Evolutionary conservation across 2,888 invertebrate species (phyloP).

Genomic region (Meiosimyza decipiens): DNA sequence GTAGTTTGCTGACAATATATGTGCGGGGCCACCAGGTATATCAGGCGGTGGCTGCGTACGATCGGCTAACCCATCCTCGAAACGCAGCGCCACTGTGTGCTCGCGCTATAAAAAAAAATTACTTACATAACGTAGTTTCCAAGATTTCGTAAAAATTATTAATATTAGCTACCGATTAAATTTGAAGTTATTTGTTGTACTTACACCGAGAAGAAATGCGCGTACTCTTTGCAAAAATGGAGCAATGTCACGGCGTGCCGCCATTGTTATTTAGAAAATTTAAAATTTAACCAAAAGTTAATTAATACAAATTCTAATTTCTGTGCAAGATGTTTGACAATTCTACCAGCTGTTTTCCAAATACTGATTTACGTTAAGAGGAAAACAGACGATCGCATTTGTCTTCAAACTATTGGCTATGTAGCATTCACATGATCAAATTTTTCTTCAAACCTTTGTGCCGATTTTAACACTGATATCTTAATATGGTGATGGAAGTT

Average conservation of each 20-base stretch:
- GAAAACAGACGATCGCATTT: no score
- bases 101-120: constrained; percentile 68
- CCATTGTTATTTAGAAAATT: constrained; percentile 50
- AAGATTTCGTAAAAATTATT: constrained; percentile 24
- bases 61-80: constrained; percentile 73
- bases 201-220: constrained; percentile 76
- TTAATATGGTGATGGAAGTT: no score
- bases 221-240: constrained; percentile 73
- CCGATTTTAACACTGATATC: no score
- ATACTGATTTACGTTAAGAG: not conserved
- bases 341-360: constrained; percentile 21
- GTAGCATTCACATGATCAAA: no score
- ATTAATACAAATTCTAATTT: not conserved
- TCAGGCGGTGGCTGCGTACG: constrained; percentile 85
- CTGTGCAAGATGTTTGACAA: constrained; percentile 13
- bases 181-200: constrained; percentile 46
- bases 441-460: no score
- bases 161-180: constrained; percentile 35
- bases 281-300: constrained; percentile 41
- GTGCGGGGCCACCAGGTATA: constrained; percentile 84
- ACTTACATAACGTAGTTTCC: constrained; percentile 54
- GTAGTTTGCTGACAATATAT: constrained; percentile 83
- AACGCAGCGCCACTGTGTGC: constrained; percentile 74
- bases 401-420: no score
- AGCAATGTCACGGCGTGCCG: constrained; percentile 74